Evolutionary conservation across 2,888 invertebrate species (phyloP).

Genomic region (Adelphocoris suturalis): DNA sequence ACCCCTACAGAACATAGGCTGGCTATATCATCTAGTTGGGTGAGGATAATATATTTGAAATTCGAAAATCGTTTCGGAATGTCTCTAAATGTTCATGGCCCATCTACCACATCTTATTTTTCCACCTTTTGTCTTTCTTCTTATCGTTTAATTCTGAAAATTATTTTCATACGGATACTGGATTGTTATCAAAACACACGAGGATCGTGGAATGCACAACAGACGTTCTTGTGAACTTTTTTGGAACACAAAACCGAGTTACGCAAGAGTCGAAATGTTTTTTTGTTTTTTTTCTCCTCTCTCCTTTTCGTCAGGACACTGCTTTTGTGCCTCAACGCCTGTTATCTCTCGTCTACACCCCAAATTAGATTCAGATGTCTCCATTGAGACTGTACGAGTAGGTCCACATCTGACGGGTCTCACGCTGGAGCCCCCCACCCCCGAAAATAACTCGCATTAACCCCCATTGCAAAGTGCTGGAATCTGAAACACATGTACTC

Average conservation of each 20-base stretch:
- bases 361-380: slow-evolving; percentile 36
- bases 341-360: slow-evolving; percentile 9
- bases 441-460: slow-evolving; percentile 25
- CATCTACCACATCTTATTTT: too few species aligned
- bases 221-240: background rate
- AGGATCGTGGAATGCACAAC: too few species aligned
- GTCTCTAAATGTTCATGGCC: too few species aligned
- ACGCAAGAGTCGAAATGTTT: background rate
- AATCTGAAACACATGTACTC: background rate
- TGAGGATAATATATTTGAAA: too few species aligned
- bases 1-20: too few species aligned
- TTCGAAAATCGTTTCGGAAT: too few species aligned
- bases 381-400: slow-evolving; percentile 33
- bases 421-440: background rate
- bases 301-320: background rate
- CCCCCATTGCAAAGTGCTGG: background rate
- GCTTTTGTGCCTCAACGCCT: slow-evolving; percentile 6
- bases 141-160: too few species aligned
- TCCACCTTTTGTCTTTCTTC: too few species aligned
- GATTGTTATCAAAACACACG: too few species aligned
- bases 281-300: background rate
- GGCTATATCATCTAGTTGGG: too few species aligned
- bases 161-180: too few species aligned
- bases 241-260: background rate
- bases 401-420: slow-evolving; percentile 33